Percentiles rank a stretch among this genome's conserved stretches.
These are phyloP conservation scores for Sialia sialis DNA, from an alignment of 2,113 vertebrate species.

Conservation along the genomic window DNA sequence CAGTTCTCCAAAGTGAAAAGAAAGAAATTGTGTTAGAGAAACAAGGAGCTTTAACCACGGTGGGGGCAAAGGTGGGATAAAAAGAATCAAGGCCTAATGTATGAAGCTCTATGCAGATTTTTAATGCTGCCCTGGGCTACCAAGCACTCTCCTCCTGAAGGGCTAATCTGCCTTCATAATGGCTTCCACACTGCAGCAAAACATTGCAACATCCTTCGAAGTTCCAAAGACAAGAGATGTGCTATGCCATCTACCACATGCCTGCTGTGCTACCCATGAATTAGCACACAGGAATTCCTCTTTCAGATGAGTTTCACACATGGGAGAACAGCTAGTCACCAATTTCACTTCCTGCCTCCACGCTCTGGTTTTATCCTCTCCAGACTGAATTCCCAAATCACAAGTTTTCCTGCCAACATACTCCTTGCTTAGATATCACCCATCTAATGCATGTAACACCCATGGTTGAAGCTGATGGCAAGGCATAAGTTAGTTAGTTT, in stretches of 20 bases:
- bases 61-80: not conserved
- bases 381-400: not conserved
- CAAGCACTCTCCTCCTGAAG: not conserved
- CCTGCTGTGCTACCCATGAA: not conserved
- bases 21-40: not conserved
- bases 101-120: not conserved
- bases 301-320: not conserved
- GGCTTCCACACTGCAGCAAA: not conserved
- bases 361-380: not conserved
- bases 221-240: not conserved
- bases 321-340: not conserved
- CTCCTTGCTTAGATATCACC: not conserved
- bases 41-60: not conserved
- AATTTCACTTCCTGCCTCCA: not conserved
- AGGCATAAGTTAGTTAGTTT: not conserved
- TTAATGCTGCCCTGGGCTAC: not conserved
- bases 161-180: not conserved
- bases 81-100: not conserved
- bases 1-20: not conserved
- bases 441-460: not conserved
- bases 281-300: not conserved
- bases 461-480: not conserved
- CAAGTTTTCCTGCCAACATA: not conserved
- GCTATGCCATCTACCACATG: not conserved
- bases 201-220: not conserved